phyloP scores from a whole-genome alignment of 2,888 invertebrate species.

The Eristalinus aeneus region DNA sequence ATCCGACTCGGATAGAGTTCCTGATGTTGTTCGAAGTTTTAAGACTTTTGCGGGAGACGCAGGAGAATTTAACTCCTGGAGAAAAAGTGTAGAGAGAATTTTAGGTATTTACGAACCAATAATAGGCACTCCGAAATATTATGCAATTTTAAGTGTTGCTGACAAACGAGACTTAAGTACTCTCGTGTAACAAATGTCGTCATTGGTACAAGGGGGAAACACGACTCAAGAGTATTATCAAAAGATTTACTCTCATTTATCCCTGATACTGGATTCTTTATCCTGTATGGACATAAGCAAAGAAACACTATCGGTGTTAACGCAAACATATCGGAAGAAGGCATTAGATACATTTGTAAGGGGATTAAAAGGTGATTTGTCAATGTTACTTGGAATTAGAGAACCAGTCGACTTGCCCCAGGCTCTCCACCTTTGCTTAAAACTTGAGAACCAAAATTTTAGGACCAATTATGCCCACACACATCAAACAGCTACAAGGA shows the following conservation, averaged over 20 bases:
- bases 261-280: too few relatives aligned
- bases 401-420: conserved; percentile 1
- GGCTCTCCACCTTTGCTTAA: background rate
- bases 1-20: background rate
- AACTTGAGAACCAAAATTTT: background rate
- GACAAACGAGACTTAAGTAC: too few relatives aligned
- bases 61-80: conserved; percentile 27
- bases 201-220: too few relatives aligned
- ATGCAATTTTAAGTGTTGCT: conserved; percentile 19
- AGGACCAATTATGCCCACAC: background rate
- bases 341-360: conserved; percentile 33
- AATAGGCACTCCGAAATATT: conserved; percentile 23
- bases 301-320: conserved; percentile 1
- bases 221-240: too few relatives aligned
- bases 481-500: background rate
- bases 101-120: conserved; percentile 15
- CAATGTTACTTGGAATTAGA: conserved; percentile 8
- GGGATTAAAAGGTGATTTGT: conserved; percentile 29
- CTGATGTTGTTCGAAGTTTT: conserved; percentile 6
- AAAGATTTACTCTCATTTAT: too few relatives aligned
- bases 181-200: too few relatives aligned
- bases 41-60: conserved; percentile 23
- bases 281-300: background rate
- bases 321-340: conserved; percentile 22
- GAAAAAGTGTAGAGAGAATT: conserved; percentile 21